Conservation (phyloP, 2,797 vertebrate species). For the Hypotaenidia philippensis region DNA sequence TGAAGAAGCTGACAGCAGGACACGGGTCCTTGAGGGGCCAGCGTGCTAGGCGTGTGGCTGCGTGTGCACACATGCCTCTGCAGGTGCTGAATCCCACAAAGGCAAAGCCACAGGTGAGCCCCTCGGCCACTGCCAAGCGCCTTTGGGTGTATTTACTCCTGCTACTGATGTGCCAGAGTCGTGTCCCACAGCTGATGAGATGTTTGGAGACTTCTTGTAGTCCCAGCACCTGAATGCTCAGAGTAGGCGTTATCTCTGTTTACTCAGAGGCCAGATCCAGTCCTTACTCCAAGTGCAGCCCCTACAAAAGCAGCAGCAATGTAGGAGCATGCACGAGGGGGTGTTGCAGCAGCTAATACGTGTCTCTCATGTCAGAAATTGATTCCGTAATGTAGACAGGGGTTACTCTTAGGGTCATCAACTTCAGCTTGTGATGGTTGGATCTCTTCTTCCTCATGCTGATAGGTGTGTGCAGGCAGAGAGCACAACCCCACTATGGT, state of each 20-base stretch:
- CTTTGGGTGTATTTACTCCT: not conserved
- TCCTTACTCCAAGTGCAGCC: not conserved
- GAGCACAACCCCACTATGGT: accelerated
- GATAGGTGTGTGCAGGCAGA: not conserved
- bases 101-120: not conserved
- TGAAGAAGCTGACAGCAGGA: not conserved
- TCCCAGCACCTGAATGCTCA: not conserved
- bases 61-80: not conserved
- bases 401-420: not conserved
- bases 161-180: not conserved
- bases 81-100: not conserved
- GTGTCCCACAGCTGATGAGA: not conserved
- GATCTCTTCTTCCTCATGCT: accelerated
- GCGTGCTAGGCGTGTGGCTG: not conserved
- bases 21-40: not conserved
- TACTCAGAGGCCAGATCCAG: not conserved
- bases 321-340: not conserved
- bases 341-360: not conserved
- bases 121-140: not conserved
- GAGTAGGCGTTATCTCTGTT: not conserved
- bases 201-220: not conserved
- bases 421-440: not conserved
- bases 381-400: not conserved
- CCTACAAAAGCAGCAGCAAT: not conserved
- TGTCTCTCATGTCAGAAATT: not conserved